phyloP scores from a whole-genome alignment of 1,140 invertebrate species.

The Papilio xuthus region DNA sequence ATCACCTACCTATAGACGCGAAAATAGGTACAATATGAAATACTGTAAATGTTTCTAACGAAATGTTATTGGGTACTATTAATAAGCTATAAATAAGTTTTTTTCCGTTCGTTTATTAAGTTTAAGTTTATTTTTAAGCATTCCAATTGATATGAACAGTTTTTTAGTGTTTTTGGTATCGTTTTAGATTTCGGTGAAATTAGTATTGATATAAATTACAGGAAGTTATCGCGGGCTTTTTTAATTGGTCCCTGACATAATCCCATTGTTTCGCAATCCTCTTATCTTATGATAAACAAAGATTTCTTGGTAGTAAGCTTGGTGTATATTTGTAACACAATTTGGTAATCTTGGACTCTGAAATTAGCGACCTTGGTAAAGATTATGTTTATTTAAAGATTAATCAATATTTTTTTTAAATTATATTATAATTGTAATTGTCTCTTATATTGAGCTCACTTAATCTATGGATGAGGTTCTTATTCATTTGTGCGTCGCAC shows the following conservation, averaged over 20 bases:
- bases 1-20: conserved; percentile 53
- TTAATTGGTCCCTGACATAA: neutral
- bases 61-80: neutral
- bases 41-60: neutral
- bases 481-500: conserved; percentile 79
- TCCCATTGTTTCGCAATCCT: neutral
- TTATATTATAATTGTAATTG: neutral
- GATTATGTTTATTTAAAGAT: neutral
- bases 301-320: neutral
- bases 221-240: neutral
- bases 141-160: too few relatives aligned
- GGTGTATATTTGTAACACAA: neutral
- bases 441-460: conserved; percentile 47
- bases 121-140: too few relatives aligned
- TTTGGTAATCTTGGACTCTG: neutral
- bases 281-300: neutral
- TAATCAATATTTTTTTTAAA: neutral
- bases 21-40: conserved; percentile 50
- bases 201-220: too few relatives aligned
- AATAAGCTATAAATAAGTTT: too few relatives aligned
- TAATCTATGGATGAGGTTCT: conserved; percentile 73
- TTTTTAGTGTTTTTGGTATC: too few relatives aligned
- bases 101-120: too few relatives aligned
- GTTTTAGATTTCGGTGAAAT: too few relatives aligned
- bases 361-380: neutral